Evolutionary conservation across 1,140 invertebrate genomes (phyloP), one percentile per base, ranked within the genome.

Genomic region (Aphelinus atriplicis): DNA sequence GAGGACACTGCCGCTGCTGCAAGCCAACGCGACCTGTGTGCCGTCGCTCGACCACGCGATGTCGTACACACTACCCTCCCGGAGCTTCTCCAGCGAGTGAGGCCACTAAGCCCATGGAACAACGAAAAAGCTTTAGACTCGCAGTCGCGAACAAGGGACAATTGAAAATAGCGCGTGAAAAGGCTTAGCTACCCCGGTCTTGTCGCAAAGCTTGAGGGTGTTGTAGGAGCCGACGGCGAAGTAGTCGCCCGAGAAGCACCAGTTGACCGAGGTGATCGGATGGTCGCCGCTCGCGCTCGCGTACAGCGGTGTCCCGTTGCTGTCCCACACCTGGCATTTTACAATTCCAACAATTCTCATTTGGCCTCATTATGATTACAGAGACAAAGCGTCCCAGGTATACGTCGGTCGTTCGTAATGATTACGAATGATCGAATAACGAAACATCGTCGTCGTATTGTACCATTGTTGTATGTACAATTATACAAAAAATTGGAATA

Each of bases 181-280:
- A 9, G 9, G 51, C 51, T 0, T 4, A 53, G 51, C 51, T 89
- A 98, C 96, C 60, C 98, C 98, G 80, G 93, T 93, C 87, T 94
- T 94, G 88, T 98, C 97, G 85, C 97, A 99, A 0, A 99, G 89
- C 75, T 96, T 91, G 1, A 99, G 88, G 7, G 96, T 94, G 84
- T 99, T 98, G 81, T 94, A 99, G 9, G 95, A 96, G 43, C 97
- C 97, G 69, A 98, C 93, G 51, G 96, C 94, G 87, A 99, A 98
- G 62, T 96, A 89, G 81, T 96, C 93, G 7, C 98, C 97, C 79
- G 94, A 93, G 1, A 95, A 94, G 76, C 95, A 93, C 95, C 98
- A 99, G 7, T 92, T 91, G 1, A 98, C 86, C 47, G 95, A 92
- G 0, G 96, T 97, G 64, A 99, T 95, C 4, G 97, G 97, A 87